phyloP scores from a whole-genome alignment of 2,113 vertebrate genomes.

The Burhinus oedicnemus region DNA sequence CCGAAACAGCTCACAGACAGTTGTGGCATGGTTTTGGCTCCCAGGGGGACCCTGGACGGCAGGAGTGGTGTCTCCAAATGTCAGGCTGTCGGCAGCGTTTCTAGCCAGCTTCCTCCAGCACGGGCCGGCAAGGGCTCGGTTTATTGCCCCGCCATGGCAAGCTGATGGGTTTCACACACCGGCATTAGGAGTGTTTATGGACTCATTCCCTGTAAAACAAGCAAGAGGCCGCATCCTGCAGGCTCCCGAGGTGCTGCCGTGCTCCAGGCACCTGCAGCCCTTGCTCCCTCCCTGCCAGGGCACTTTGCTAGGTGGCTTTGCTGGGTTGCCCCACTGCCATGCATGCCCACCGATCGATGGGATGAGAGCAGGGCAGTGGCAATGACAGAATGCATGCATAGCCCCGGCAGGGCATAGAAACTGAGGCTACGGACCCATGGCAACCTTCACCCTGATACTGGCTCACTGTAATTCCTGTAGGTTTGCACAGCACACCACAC shows the following conservation, averaged over 20 bases:
- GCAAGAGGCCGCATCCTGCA: fast-evolving
- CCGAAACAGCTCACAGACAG: neutral
- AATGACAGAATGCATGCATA: fast-evolving
- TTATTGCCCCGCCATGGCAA: fast-evolving
- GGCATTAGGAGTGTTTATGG: neutral
- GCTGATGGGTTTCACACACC: neutral
- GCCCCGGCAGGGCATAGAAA: fast-evolving
- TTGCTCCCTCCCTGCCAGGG: neutral
- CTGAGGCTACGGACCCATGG: neutral
- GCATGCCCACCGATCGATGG: fast-evolving
- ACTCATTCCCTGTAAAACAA: neutral
- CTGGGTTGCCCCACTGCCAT: neutral
- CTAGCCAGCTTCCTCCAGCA: neutral
- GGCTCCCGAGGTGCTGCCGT: fast-evolving
- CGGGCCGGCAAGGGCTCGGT: fast-evolving
- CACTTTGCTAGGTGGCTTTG: neutral
- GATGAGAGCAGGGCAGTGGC: fast-evolving
- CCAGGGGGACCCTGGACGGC: no score
- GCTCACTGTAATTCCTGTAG: fast-evolving
- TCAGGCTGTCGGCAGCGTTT: fast-evolving
- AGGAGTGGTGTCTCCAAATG: neutral
- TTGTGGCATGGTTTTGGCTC: neutral
- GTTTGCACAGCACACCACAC: fast-evolving
- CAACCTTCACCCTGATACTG: fast-evolving
- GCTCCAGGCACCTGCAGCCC: neutral